Base-by-base conservation (phyloP, 2,113 vertebrate species). In the Trematomus loennbergii region DNA sequence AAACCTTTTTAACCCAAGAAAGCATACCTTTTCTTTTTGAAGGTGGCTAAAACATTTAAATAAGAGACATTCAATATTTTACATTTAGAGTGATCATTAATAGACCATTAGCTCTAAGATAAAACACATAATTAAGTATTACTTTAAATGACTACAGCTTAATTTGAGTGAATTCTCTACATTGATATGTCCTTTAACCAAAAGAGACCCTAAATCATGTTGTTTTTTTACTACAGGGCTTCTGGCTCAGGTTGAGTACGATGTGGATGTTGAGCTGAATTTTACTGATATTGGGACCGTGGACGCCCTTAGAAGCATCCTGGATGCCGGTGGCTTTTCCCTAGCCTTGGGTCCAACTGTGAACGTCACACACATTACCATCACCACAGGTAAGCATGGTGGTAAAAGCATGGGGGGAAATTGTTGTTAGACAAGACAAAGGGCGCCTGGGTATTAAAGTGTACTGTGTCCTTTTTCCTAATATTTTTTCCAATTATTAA, bases 321-420 rank as follows among this genome's bases (percentile, higher is more conserved):
- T 93, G 11, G 48, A n/a, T 50, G 81, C 15, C 2, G 4, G 2
- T 3, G 73, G 20, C 57, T 33, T 78, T 50, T 25, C 49, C n/a
- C 33, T 89, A 25, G 0, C 36, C 17, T 33, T 88, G 70, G 15
- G 46, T 58, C 65, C 75, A 6, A n/a, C 10, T 10, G 57, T 82
- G n/a, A 87, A 89, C 17, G n/a, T 91, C 73, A 88, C 89, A 46
- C 2, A 89, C 18, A 54, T 90, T 18, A 0, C 74, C 15, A 59
- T 93, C 17, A 91, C 80, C 67, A 86, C 90, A 79, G 92, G 92
- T 93, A 81, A 65, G 17, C 22, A 11, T 4, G 7, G 36, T 40
- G 36, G 5, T 40, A 40, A 40, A 40, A 40, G 6, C 36, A 40
- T 40, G 36, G 36, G 36, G 36, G 5, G 1, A 1, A 40, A 5